A percentile compares a stretch with the other conserved stretches of the same genome.
These are phyloP conservation scores for Papilio machaon DNA, from an alignment of 1,140 invertebrate species.

Conservation along the genomic window DNA sequence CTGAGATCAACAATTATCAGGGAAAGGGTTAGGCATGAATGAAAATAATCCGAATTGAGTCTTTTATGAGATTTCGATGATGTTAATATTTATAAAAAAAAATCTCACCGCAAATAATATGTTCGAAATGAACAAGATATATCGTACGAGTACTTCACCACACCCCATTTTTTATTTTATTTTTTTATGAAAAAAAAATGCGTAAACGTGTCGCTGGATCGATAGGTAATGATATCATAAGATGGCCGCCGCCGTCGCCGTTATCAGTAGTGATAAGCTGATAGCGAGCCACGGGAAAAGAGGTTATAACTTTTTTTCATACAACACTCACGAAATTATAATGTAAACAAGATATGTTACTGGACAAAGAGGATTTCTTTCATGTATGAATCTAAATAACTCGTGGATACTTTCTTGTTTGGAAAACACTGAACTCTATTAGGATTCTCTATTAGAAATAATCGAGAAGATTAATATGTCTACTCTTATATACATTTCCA, in stretches of 20 bases:
- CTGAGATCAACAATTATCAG: background rate
- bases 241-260: slow-evolving; percentile 8
- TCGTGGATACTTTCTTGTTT: no score
- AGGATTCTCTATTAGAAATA: no score
- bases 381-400: background rate
- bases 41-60: background rate
- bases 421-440: no score
- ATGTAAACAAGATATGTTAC: background rate
- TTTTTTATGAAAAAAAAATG: background rate
- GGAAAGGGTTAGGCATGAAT: background rate
- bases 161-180: slow-evolving; percentile 15
- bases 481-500: no score
- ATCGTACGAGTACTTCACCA: slow-evolving; percentile 24
- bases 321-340: background rate
- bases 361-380: background rate
- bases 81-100: background rate
- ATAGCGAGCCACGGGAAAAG: slow-evolving; percentile 4
- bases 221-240: slow-evolving; percentile 4
- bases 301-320: slow-evolving; percentile 13
- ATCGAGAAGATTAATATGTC: no score
- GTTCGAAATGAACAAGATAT: slow-evolving; percentile 27
- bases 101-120: slow-evolving; percentile 27
- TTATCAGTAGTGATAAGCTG: slow-evolving; percentile 25
- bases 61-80: background rate
- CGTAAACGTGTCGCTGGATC: background rate